A percentile compares a stretch with the other conserved stretches of the same genome.
phyloP scores from a whole-genome alignment of 2,888 invertebrate genomes.

The Trichogramma dendrolimi region DNA sequence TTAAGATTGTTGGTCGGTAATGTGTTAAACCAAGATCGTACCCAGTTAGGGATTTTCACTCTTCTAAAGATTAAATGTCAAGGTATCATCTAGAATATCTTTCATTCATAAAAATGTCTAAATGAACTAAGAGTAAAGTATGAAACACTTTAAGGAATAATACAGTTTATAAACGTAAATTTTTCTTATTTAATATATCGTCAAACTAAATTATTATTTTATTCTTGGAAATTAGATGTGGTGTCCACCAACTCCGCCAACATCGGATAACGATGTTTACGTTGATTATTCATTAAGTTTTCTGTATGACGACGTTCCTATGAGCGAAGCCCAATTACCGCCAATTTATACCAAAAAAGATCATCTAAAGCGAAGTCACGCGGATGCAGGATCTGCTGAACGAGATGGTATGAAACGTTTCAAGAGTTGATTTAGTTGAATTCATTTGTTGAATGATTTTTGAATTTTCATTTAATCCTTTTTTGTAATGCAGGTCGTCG shows the following conservation, averaged over 20 bases:
- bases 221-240: conserved; percentile 69
- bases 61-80: no score
- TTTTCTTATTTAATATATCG: neutral
- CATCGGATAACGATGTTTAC: conserved; percentile 87
- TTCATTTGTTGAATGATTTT: neutral
- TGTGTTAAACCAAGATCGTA: no score
- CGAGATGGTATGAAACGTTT: conserved; percentile 50
- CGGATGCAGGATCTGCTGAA: conserved; percentile 59
- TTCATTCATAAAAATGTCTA: no score
- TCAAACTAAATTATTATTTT: conserved; percentile 6
- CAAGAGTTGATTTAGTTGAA: neutral
- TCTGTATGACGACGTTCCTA: conserved; percentile 73
- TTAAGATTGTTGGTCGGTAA: no score
- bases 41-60: no score
- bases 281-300: conserved; percentile 80
- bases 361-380: conserved; percentile 62
- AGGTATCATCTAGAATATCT: no score
- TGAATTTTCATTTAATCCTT: conserved; percentile 2
- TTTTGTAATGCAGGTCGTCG: conserved; percentile 53
- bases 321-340: conserved; percentile 76
- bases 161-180: no score
- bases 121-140: no score
- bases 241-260: conserved; percentile 95
- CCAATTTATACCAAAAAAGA: conserved; percentile 77
- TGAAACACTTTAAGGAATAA: no score